These are phyloP conservation scores for Lycaena phlaeas DNA, from an alignment of 2,888 invertebrate species.

Conservation along the genomic window DNA sequence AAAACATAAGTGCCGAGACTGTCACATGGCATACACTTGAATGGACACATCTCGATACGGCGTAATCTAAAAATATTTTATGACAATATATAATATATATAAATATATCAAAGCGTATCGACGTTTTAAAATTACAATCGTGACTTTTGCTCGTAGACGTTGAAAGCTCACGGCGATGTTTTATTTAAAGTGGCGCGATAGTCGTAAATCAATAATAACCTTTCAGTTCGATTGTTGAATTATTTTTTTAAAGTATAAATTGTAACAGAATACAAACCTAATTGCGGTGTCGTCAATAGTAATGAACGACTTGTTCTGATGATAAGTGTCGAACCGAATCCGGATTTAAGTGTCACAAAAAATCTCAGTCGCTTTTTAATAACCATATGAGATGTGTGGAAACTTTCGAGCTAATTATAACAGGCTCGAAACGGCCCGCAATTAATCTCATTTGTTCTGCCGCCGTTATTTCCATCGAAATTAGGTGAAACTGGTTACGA, in stretches of 20 bases:
- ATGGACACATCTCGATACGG: slow-evolving; percentile 27
- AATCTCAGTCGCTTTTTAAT: slow-evolving; percentile 19
- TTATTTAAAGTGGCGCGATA: slow-evolving; percentile 63
- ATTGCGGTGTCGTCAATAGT: slow-evolving; percentile 36
- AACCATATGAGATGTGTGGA: slow-evolving; percentile 23
- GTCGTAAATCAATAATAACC: slow-evolving; percentile 57
- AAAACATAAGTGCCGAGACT: slow-evolving; percentile 27
- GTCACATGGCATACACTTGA: slow-evolving; percentile 30
- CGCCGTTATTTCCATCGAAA: slow-evolving; percentile 49
- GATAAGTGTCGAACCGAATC: neutral
- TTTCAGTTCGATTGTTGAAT: slow-evolving; percentile 57
- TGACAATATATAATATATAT: slow-evolving; percentile 26
- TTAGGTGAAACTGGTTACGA: slow-evolving; percentile 51
- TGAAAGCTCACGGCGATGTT: slow-evolving; percentile 68
- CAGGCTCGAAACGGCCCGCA: slow-evolving; percentile 31
- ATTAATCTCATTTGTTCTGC: slow-evolving; percentile 55
- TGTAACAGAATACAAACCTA: slow-evolving; percentile 45
- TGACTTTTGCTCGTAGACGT: slow-evolving; percentile 62
- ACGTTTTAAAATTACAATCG: slow-evolving; percentile 68
- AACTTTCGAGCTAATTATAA: slow-evolving; percentile 40
- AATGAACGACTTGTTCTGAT: slow-evolving; percentile 19
- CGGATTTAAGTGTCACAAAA: slow-evolving; percentile 15
- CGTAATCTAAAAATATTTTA: slow-evolving; percentile 12
- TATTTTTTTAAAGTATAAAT: slow-evolving; percentile 50
- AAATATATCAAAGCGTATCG: slow-evolving; percentile 56